These are phyloP conservation scores for Danio jaintianensis DNA, from an alignment of 2,797 vertebrate species.

Conservation along the genomic window DNA sequence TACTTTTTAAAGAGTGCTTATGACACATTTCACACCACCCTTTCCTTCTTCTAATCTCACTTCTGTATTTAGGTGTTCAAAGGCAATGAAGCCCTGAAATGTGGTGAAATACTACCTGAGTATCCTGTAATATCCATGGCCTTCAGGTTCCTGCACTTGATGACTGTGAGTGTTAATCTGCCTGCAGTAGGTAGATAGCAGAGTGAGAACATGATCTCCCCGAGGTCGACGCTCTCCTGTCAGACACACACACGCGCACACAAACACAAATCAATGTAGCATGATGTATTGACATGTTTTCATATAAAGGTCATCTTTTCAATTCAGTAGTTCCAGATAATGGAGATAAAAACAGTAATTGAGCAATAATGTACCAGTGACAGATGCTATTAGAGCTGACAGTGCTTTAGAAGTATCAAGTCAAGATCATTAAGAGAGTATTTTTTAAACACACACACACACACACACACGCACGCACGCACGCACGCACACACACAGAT, in stretches of 20 bases:
- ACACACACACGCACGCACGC: too few species aligned
- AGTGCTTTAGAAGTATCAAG: background rate
- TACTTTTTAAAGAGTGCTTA: background rate
- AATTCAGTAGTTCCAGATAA: background rate
- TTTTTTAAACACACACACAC: too few species aligned
- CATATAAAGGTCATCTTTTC: constrained; percentile 5
- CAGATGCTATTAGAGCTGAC: background rate
- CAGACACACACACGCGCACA: constrained; percentile 41
- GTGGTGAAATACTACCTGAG: constrained; percentile 82
- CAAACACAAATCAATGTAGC: constrained; percentile 43
- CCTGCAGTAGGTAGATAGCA: constrained; percentile 98
- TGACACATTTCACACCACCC: background rate
- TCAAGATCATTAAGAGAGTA: background rate
- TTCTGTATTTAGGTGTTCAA: background rate
- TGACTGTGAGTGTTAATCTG: constrained; percentile 95
- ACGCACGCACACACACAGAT: too few species aligned
- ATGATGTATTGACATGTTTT: constrained; percentile 13
- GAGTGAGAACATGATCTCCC: constrained; percentile 99
- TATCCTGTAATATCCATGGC: constrained; percentile 99
- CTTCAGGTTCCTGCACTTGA: constrained; percentile 98
- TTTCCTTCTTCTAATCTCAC: background rate
- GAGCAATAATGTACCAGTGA: background rate
- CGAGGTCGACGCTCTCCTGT: constrained; percentile 97
- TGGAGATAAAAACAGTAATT: constrained; percentile 7
- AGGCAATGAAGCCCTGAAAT: background rate